phyloP scores from a whole-genome alignment of 2,113 vertebrate genomes.

The Diglossa brunneiventris region DNA sequence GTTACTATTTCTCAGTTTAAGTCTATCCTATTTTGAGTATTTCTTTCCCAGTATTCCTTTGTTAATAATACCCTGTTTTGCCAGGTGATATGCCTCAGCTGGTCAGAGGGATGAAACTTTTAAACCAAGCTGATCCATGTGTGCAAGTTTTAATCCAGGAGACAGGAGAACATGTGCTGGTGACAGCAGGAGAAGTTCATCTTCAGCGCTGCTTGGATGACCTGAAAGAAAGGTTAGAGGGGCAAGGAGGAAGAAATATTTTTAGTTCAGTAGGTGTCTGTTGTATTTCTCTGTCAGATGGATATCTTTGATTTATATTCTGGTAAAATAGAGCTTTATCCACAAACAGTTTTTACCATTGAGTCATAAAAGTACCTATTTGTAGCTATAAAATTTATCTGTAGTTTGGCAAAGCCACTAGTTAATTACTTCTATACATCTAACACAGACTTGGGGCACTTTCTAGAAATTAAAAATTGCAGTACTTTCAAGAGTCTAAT shows the following conservation, averaged over 20 bases:
- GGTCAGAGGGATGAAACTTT: constrained; percentile 90
- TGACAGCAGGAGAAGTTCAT: constrained; percentile 96
- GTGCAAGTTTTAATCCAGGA: constrained; percentile 95
- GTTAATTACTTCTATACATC: background rate
- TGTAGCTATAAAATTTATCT: constrained; percentile 16
- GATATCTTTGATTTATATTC: constrained; percentile 27
- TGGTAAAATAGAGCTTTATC: background rate
- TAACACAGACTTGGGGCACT: background rate
- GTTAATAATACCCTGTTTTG: constrained; percentile 13
- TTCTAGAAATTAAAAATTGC: background rate
- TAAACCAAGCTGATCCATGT: constrained; percentile 97
- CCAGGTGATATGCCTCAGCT: constrained; percentile 95
- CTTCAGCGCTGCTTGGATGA: constrained; percentile 97
- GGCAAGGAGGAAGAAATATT: background rate
- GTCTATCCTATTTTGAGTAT: background rate
- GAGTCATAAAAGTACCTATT: constrained; percentile 12
- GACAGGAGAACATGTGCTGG: constrained; percentile 92
- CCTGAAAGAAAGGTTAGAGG: constrained; percentile 85
- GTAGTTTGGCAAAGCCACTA: background rate
- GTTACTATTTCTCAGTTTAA: background rate
- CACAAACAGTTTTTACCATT: background rate
- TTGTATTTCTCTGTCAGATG: background rate
- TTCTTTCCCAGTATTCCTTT: background rate
- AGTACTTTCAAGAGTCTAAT: background rate
- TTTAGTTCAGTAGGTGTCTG: background rate